These are phyloP conservation scores for Neodiprion fabricii DNA, from an alignment of 1,140 invertebrate species.

Conservation along the genomic window DNA sequence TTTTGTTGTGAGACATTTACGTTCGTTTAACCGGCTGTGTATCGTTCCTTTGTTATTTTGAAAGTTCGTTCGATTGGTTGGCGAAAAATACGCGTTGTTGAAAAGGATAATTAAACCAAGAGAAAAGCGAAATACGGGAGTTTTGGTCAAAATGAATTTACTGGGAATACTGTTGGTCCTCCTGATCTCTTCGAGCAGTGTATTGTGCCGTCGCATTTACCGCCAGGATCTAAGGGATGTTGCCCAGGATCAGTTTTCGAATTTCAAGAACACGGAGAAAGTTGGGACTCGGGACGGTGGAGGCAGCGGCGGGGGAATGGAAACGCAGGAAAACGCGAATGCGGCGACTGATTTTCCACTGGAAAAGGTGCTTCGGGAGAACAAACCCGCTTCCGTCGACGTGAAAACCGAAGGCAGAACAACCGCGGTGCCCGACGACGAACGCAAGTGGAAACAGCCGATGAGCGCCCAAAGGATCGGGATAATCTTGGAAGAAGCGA, in stretches of 20 bases:
- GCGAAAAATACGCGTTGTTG: no score
- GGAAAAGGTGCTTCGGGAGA: neutral
- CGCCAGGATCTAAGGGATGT: neutral
- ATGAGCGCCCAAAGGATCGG: constrained; percentile 47
- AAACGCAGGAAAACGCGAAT: neutral
- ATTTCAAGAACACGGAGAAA: neutral
- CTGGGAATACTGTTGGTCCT: neutral
- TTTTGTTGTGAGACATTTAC: no score
- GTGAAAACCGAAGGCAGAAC: neutral
- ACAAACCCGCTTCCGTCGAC: neutral
- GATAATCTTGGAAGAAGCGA: constrained; percentile 56
- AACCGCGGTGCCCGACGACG: constrained; percentile 12
- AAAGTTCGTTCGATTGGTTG: no score
- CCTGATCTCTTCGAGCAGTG: neutral
- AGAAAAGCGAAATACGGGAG: neutral
- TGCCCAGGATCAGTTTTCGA: neutral
- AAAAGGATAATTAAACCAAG: no score
- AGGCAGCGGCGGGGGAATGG: neutral
- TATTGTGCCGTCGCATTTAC: neutral
- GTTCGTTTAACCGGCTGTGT: no score
- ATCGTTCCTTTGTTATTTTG: no score
- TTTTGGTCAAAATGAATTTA: neutral
- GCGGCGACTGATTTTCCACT: neutral
- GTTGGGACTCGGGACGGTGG: neutral
- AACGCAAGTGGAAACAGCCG: constrained; percentile 22